Base-by-base conservation (phyloP, 2,797 vertebrate genomes). In the Microtus agrestis region DNA sequence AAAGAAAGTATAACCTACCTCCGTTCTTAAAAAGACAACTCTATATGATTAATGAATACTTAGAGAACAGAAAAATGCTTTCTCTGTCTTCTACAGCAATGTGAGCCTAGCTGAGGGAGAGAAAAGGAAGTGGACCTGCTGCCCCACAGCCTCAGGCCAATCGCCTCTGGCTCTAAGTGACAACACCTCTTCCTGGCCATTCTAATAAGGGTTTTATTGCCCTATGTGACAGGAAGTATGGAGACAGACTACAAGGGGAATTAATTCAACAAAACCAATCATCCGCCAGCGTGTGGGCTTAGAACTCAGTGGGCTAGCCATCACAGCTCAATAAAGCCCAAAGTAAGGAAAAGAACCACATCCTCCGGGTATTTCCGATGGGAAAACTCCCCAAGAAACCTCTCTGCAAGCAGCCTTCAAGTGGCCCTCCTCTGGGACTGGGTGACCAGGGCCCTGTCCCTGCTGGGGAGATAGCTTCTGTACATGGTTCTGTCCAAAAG, bases 1-100 rank as follows among this genome's bases (percentile, higher is more conserved):
- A 95, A 96, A 86, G 81, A 91, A 96, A 96, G 85, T 74, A 84
- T 23, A 90, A 93, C 2, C 81, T 71, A 71, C 12, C 31, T 92
- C 46, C 27, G 12, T 87, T 94, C 77, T 91, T 89, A 86, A 78
- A 76, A 89, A 37, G 23, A 78, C 34, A 87, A n/a, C 51, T 51
- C 56, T 37, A 63, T 37, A 73, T 21, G 34, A 51, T 87, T 74
- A 87, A 65, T 6, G n/a, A 74, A 31, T 7, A 80, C 31, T 29
- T 51, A 37, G 23, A 17, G 25, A 67, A 81, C 37, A 77, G 69
- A 40, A 73, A 81, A 65, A 51, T 89, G 37, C 9, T 43, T 91
- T 59, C 78, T 86, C 59, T 46, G 69, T 23, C 5, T 9, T 81
- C 29, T 25, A 4, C 14, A 46, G 63, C 6, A 2, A 40, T 2